Evolutionary conservation across 2,888 invertebrate species (phyloP), one percentile per base, ranked within the genome.

Genomic region (Habrosyne pyritoides): DNA sequence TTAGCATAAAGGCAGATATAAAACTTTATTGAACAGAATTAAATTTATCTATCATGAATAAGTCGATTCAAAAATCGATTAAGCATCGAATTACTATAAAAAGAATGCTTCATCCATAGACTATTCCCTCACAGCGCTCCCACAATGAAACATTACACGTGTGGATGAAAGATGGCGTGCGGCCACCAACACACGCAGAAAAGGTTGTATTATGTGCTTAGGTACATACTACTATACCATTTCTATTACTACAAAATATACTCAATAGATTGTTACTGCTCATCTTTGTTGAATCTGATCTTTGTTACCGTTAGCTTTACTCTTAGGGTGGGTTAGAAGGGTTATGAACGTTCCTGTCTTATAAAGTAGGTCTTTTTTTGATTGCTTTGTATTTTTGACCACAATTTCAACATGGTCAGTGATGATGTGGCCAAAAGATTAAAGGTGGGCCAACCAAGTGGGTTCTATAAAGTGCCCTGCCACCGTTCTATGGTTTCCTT

Each of bases 101-200:
- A 18, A 18, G 18, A 6, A 47, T 54, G 12, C 77, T 84, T 55
- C 62, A 75, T 85, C 83, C 74, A 66, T n/a, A 58, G 66, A 10
- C 14, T 26, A 49, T 53, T n/a, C 2, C 21, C 33, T 71, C 61
- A 14, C 28, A 26, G 63, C 24, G 30, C 54, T 53, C 42, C 21
- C 61, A 78, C 80, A 81, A 77, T 81, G 83, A 84, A 84, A 81
- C 81, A 83, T 86, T 84, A 77, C 76, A 64, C 65, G 57, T 56
- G 48, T 61, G 67, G 73, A 85, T 84, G 84, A 86, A 64, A 80
- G 76, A 87, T 81, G 79, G 77, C 73, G 61, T 54, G 60, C 59
- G 75, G 67, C 81, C 75, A 77, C 81, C 78, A 69, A 60, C 70
- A 42, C 42, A 69, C 63, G 67, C 67, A 60, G 66, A 63, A 71